phyloP scores from a whole-genome alignment of 53 echinoderm and acorn worm genomes.

The Paracentrotus lividus region DNA sequence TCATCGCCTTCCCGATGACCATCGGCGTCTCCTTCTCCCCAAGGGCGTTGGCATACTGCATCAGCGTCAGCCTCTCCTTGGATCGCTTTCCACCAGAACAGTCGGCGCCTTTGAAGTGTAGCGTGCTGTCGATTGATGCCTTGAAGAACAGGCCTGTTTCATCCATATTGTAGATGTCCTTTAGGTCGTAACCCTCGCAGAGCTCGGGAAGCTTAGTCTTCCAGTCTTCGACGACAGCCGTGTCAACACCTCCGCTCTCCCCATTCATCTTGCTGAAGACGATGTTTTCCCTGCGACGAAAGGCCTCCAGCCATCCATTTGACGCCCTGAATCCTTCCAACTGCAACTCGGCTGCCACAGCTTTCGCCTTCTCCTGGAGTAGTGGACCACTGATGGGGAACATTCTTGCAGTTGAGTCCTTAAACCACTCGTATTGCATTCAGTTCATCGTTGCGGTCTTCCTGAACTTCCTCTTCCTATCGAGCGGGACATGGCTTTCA shows the following conservation, averaged over 20 bases:
- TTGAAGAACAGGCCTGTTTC: conserved; percentile 73
- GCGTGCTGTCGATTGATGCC: conserved; percentile 61
- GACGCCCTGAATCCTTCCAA: conserved; percentile 69
- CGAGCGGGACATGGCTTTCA: conserved; percentile 27
- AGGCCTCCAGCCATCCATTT: conserved; percentile 76
- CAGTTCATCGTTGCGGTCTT: conserved; percentile 69
- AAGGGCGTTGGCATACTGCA: conserved; percentile 67
- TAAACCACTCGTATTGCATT: conserved; percentile 69
- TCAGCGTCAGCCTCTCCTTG: conserved; percentile 72
- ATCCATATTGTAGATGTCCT: conserved; percentile 73
- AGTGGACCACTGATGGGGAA: conserved; percentile 43
- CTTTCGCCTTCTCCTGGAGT: conserved; percentile 62
- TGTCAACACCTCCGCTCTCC: conserved; percentile 72
- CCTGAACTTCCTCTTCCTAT: conserved; percentile 33
- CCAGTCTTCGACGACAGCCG: conserved; percentile 59
- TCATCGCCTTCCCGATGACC: conserved; percentile 56
- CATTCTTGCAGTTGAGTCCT: background rate
- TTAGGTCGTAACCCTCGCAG: conserved; percentile 55
- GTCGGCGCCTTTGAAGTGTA: conserved; percentile 58
- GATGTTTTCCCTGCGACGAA: conserved; percentile 64
- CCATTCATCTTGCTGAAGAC: conserved; percentile 59
- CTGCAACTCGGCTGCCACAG: conserved; percentile 48
- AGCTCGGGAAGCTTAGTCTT: conserved; percentile 53
- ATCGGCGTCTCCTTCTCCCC: background rate
- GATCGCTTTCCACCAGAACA: conserved; percentile 69